Evolutionary conservation across 92 coral and sea anemone genomes (phyloP), one percentile per base, ranked within the genome.

Genomic region (Umimayanthus kanabou): DNA sequence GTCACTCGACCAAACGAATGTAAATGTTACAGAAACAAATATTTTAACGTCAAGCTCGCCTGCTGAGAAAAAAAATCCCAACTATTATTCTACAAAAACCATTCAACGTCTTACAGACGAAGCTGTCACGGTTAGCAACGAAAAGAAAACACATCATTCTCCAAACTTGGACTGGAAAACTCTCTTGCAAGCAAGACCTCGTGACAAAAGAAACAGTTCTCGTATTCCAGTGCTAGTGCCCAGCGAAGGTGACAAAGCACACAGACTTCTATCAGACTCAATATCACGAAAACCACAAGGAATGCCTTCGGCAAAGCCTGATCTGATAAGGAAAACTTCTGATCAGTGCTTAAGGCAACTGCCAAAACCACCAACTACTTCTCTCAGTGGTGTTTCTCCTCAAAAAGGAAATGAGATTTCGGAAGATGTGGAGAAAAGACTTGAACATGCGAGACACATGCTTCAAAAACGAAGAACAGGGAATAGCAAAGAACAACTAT

Each of bases 351-450:
- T 33, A 47, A 83, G 77, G 42, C 74, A 83, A 73, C 67, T 83
- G 0, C 87, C 78, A 4, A 83, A 71, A 45, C 42, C 39, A 15
- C 87, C 87, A 29, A 20, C 87, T n/a, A 83, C 87, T 69, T 83
- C 87, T 6, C 64, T 83, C 26, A 47, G 87, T 71, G 50, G 79
- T 20, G 45, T 45, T 70, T 70, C 77, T 16, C 87, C 87, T 6
- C 26, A 47, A 22, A 45, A 71, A 83, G 87, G 87, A 83, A 83
- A 67, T 18, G 87, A 83, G 18, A 69, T 83, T 47, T 83, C 87
- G 20, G 65, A 71, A 28, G 87, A 83, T n/a, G 77, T 83, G 3
- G 79, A 71, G 61, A 83, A 83, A 71, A 83, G 77, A 47, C 77
- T 83, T 45, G 78, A 83, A 26, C 50, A 69, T 29, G 87, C 78